Evolutionary conservation across 1,140 invertebrate genomes (phyloP).

Genomic region (Brachionus rubens): DNA sequence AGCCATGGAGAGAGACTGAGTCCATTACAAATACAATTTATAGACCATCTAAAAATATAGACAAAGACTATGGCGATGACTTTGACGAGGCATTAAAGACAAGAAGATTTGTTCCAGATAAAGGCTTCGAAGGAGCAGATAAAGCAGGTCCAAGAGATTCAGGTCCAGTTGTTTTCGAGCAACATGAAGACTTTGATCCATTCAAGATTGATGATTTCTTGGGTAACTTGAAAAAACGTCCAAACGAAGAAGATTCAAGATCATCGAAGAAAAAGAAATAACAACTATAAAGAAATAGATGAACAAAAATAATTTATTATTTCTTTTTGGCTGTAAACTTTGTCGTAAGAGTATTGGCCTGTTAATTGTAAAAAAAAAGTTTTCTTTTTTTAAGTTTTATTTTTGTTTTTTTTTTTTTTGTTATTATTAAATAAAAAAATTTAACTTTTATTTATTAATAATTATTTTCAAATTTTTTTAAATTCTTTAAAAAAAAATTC

Average conservation of each 20-base stretch:
- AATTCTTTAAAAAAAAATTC: too few relatives aligned
- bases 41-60: constrained; percentile 69
- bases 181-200: constrained; percentile 45
- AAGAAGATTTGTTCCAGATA: constrained; percentile 25
- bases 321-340: too few relatives aligned
- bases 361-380: too few relatives aligned
- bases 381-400: too few relatives aligned
- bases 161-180: constrained; percentile 44
- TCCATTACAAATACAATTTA: constrained; percentile 84
- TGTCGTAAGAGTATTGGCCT: too few relatives aligned
- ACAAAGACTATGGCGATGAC: constrained; percentile 40
- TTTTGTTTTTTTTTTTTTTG: too few relatives aligned
- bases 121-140: constrained; percentile 37
- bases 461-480: too few relatives aligned
- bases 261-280: constrained; percentile 35
- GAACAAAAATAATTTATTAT: too few relatives aligned
- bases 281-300: not conserved
- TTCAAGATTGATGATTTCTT: constrained; percentile 31
- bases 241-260: not conserved
- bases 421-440: too few relatives aligned
- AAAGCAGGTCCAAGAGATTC: not conserved
- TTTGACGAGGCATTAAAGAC: constrained; percentile 16
- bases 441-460: too few relatives aligned
- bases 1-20: constrained; percentile 69
- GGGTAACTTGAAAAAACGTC: constrained; percentile 30